Conservation (phyloP, 2,113 vertebrate species). For the Tachysurus fulvidraco region DNA sequence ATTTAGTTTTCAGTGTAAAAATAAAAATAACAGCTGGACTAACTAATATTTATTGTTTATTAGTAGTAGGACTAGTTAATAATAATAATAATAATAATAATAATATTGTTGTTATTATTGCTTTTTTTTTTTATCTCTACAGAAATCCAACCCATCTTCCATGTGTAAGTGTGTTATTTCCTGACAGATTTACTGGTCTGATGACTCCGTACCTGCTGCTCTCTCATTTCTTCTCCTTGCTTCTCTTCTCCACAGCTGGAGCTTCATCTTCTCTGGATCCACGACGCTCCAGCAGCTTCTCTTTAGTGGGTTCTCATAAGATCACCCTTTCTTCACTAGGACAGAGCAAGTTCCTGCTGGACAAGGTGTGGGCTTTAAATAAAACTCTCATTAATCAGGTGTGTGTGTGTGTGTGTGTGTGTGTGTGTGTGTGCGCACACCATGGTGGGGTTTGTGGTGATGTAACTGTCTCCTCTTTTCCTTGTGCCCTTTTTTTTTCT, state of each 20-base stretch:
- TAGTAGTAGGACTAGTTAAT: background rate
- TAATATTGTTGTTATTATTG: background rate
- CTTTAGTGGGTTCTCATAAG: conserved; percentile 77
- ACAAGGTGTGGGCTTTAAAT: conserved; percentile 69
- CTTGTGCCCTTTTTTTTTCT: conserved; percentile 53
- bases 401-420: conserved; percentile 27
- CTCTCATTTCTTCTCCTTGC: background rate
- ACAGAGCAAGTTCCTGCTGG: conserved; percentile 74
- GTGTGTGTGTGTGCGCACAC: conserved; percentile 38
- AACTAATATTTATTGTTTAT: background rate
- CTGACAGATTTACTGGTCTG: background rate
- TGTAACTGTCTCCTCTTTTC: conserved; percentile 55
- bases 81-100: background rate
- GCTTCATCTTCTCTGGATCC: conserved; percentile 51
- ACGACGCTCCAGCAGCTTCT: conserved; percentile 74
- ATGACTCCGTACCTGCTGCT: background rate
- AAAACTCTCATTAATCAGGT: background rate
- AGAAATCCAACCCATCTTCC: conserved; percentile 68
- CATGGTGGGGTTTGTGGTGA: conserved; percentile 61
- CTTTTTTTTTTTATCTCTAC: conserved; percentile 28
- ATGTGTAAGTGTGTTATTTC: conserved; percentile 63
- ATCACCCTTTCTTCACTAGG: conserved; percentile 75
- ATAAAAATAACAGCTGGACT: background rate
- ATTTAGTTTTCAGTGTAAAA: background rate
- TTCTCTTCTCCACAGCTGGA: conserved; percentile 52